A percentile compares a stretch with the other conserved stretches of the same genome.
phyloP scores from a whole-genome alignment of 2,113 vertebrate species.

The Podarcis raffonei region DNA sequence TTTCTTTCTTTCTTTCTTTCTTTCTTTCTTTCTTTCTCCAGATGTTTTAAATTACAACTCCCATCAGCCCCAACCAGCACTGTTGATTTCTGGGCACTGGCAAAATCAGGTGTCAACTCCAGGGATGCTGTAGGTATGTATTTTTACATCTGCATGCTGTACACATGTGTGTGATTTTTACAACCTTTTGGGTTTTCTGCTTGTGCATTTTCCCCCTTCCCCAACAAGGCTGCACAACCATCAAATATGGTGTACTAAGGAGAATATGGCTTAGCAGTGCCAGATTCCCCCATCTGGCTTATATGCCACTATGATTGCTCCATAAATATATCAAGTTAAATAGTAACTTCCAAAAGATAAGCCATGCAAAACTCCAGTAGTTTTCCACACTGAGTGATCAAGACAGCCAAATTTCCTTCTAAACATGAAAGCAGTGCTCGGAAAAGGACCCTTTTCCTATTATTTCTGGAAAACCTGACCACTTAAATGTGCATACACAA shows the following conservation, averaged over 20 bases:
- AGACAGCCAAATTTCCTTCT: neutral
- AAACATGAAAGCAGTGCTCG: neutral
- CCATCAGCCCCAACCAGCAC: neutral
- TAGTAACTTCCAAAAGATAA: neutral
- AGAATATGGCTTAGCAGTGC: neutral
- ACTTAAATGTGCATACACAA: too few relatives aligned
- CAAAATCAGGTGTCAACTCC: neutral
- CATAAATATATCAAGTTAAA: neutral
- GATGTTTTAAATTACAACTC: too few relatives aligned
- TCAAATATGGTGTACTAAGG: neutral
- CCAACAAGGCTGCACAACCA: neutral
- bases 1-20: too few relatives aligned
- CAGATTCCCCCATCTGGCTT: neutral
- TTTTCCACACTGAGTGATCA: neutral
- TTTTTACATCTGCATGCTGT: too few relatives aligned
- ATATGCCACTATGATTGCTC: neutral
- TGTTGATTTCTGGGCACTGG: neutral
- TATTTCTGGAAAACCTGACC: neutral
- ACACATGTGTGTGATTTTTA: neutral
- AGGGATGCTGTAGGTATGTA: neutral
- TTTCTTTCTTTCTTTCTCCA: too few relatives aligned
- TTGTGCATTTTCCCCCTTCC: neutral
- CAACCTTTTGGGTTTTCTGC: neutral
- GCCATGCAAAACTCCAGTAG: neutral
- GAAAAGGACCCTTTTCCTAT: too few relatives aligned